These are phyloP conservation scores for Anser brachyrhynchus DNA, from an alignment of 2,113 vertebrate genomes.

Conservation along the genomic window DNA sequence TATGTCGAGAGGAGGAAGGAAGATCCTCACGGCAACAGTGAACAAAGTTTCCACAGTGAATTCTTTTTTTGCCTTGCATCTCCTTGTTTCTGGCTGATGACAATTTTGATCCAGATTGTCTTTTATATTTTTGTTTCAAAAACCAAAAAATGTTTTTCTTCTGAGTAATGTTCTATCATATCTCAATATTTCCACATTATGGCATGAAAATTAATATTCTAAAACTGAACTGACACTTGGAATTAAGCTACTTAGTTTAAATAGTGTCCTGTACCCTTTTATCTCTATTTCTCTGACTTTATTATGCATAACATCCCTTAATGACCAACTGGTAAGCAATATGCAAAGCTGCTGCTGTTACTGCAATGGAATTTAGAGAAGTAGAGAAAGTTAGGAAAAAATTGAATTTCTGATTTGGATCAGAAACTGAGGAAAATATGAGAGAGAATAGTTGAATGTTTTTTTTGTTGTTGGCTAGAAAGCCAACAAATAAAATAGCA, in stretches of 20 bases:
- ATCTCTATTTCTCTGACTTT: background rate
- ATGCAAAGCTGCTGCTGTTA: background rate
- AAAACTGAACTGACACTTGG: background rate
- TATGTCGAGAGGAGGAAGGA: background rate
- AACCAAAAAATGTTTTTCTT: fast-evolving
- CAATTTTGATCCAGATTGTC: fast-evolving
- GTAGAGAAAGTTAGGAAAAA: background rate
- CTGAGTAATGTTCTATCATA: background rate
- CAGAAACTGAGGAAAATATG: background rate
- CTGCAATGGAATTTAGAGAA: background rate
- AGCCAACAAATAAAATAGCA: background rate
- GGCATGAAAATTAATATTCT: background rate
- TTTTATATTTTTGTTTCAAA: background rate
- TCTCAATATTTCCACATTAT: background rate
- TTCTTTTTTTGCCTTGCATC: background rate
- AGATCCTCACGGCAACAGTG: background rate
- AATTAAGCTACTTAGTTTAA: background rate
- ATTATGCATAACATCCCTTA: background rate
- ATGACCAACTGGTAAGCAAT: background rate
- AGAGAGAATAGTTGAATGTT: too few relatives aligned
- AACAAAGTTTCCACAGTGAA: background rate
- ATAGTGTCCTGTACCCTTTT: background rate
- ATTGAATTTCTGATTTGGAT: background rate
- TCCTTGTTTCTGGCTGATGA: background rate
- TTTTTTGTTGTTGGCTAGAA: background rate